Evolutionary conservation across 2,797 vertebrate genomes (phyloP), one percentile per base, ranked within the genome.

Genomic region (Chiloscyllium punctatum): DNA sequence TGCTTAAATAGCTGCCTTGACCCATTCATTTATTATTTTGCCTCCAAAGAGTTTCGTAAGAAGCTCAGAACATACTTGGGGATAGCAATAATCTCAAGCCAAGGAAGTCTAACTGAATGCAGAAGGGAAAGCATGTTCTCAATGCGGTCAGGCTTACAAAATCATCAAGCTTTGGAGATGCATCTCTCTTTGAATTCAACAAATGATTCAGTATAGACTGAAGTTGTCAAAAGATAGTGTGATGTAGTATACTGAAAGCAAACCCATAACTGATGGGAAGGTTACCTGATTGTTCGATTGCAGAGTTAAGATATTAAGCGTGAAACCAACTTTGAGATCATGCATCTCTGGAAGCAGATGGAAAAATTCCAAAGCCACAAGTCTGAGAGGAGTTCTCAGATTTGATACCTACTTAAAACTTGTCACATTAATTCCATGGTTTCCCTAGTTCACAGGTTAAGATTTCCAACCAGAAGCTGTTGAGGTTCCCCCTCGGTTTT

Each of bases 21-120:
- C 95, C 99, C 99, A 0, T 99, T 99, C 96, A 98, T 99, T 96
- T 99, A 99, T 96, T 99, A 99, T 96, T 99, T 99, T 96, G 99
- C 99, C 16, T 99, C 97, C 0, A 98, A 97, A 95, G 99, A 99
- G 91, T 99, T 99, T 96, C 98, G 98, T 96, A 97, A 97, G 57
- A 98, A 98, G 95, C 96, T 98, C 66, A 98, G 97, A 95, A 96
- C 96, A 48, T 96, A 98, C 53, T 96, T 99, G 72, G 95, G 96
- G 0, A 79, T 98, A 72, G 95, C 87, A 0, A 97, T 27, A 21
- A 68, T 96, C 82, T 98, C 96, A 96, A 97, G 96, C 0, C 96
- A 98, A 79, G 97, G 96, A 3, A 86, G 74, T 82, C 97, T 95
- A 96, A 96, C 87, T 5, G 97, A 97, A 74, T 96, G 94, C 8